Evolutionary conservation across 2,888 invertebrate genomes (phyloP).

Genomic region (Parasteatoda lunata): DNA sequence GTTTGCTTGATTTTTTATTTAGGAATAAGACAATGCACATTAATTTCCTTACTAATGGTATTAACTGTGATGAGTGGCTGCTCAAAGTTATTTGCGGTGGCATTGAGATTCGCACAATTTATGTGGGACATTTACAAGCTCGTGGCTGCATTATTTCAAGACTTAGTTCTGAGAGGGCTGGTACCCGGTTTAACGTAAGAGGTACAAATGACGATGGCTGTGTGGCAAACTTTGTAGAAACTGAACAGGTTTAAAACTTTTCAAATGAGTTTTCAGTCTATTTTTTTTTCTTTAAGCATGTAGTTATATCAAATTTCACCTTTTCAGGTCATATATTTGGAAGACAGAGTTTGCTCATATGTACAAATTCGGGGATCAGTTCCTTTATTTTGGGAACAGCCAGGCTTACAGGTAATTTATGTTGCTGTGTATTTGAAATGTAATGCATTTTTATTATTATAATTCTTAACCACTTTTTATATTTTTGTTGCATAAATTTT

Average conservation of each 20-base stretch:
- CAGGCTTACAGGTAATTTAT: constrained; percentile 86
- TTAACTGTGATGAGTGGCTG: constrained; percentile 93
- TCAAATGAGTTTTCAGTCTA: background rate
- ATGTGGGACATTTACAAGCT: constrained; percentile 95
- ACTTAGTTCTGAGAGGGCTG: constrained; percentile 97
- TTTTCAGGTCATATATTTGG: constrained; percentile 77
- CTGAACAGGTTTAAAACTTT: constrained; percentile 87
- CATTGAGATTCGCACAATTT: constrained; percentile 97
- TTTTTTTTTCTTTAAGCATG: background rate
- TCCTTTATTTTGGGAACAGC: constrained; percentile 99
- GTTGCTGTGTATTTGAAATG: too few species aligned
- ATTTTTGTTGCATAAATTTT: too few species aligned
- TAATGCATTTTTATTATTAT: background rate
- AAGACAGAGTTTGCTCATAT: constrained; percentile 91
- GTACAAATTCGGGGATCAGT: constrained; percentile 95
- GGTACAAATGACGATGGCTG: constrained; percentile 99
- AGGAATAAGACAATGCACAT: constrained; percentile 96
- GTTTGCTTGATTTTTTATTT: constrained; percentile 59
- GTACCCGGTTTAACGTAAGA: constrained; percentile 97
- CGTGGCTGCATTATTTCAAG: constrained; percentile 95
- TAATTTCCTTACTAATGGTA: constrained; percentile 91
- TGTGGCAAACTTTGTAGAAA: constrained; percentile 99
- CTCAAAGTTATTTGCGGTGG: constrained; percentile 97
- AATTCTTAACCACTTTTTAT: background rate
- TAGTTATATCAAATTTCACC: background rate